Evolutionary conservation across 1,140 invertebrate genomes (phyloP).

Genomic region (Triops longicaudatus): DNA sequence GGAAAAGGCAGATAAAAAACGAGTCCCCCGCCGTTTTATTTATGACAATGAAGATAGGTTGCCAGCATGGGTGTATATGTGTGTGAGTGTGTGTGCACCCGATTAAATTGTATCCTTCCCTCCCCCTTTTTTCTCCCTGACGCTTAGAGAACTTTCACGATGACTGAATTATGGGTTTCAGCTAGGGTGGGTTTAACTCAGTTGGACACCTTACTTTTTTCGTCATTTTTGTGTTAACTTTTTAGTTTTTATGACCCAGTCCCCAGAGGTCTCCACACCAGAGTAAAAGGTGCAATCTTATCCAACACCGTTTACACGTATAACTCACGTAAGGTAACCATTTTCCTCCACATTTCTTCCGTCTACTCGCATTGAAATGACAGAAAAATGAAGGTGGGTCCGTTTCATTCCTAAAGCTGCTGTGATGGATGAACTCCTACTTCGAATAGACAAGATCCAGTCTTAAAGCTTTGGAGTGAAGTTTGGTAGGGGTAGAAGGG

Average conservation of each 20-base stretch:
- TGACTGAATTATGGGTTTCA: conserved; percentile 6
- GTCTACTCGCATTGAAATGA: not conserved
- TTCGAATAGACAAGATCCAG: not conserved
- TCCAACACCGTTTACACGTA: not conserved
- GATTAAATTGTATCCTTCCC: not conserved
- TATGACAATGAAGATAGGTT: conserved; percentile 12
- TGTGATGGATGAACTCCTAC: not conserved
- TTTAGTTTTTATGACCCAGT: not conserved
- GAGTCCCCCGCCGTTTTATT: not conserved
- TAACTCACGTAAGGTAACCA: not conserved
- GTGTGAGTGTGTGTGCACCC: not conserved
- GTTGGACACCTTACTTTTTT: not conserved
- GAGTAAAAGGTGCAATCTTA: not conserved
- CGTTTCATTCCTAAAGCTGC: not conserved
- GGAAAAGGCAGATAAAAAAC: not conserved
- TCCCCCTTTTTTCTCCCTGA: not conserved
- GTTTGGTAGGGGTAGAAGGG: not conserved
- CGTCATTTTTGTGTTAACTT: not conserved
- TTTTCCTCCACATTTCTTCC: not conserved
- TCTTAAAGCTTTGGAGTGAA: not conserved
- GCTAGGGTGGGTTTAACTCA: not conserved
- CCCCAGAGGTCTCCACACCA: not conserved
- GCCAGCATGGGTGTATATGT: conserved; percentile 1
- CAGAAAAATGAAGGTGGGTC: not conserved
- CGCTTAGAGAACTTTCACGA: not conserved